These are phyloP conservation scores for Ectropis crepuscularia DNA, from an alignment of 2,888 invertebrate species.

Conservation along the genomic window DNA sequence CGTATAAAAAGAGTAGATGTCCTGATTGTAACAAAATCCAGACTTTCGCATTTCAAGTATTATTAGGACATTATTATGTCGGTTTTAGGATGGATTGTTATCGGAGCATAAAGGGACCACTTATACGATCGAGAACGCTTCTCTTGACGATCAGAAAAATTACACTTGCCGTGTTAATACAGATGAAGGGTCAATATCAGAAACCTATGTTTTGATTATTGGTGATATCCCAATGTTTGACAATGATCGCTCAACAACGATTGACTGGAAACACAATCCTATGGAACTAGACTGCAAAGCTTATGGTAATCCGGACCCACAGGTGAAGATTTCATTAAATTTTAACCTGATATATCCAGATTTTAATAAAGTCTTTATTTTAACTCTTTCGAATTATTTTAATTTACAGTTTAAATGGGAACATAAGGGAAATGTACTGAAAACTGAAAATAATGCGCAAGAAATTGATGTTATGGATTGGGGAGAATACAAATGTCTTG, in stretches of 20 bases:
- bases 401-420: constrained; percentile 3
- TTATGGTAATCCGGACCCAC: no score
- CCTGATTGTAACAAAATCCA: no score
- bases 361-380: no score
- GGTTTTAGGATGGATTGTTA: constrained; percentile 9
- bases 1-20: no score
- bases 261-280: not conserved
- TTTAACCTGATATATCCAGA: no score
- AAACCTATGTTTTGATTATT: constrained; percentile 34
- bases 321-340: no score
- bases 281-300: no score
- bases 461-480: constrained; percentile 21
- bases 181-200: constrained; percentile 30
- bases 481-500: constrained; percentile 38
- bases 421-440: not conserved
- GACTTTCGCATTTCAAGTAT: no score
- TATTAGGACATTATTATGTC: no score
- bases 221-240: constrained; percentile 31
- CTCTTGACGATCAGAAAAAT: constrained; percentile 30
- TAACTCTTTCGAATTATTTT: not conserved
- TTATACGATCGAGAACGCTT: constrained; percentile 24
- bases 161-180: constrained; percentile 40
- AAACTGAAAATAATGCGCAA: not conserved
- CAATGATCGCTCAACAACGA: not conserved
- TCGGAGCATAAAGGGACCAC: not conserved